Evolutionary conservation across 2,797 vertebrate genomes (phyloP).

Genomic region (Epinephelus awoara): DNA sequence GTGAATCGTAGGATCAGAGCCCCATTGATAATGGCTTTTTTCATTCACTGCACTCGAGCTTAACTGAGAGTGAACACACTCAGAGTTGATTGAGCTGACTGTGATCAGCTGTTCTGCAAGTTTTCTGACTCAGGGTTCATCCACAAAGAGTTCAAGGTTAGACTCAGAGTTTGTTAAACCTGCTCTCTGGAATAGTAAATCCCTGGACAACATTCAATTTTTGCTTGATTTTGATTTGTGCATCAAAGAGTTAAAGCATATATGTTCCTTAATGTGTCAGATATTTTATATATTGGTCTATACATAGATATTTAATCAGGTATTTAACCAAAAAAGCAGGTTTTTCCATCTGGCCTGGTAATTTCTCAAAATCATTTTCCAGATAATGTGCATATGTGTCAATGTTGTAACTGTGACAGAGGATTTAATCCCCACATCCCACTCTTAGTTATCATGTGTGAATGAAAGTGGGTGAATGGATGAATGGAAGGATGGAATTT

Average conservation of each 20-base stretch:
- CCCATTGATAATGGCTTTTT: no score
- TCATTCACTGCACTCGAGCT: no score
- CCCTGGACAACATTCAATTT: no score
- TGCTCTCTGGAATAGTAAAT: no score
- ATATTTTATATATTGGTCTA: background rate
- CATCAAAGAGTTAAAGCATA: background rate
- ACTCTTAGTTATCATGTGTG: background rate
- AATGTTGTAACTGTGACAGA: background rate
- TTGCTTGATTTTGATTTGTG: background rate
- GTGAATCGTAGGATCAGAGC: no score
- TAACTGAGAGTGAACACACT: no score
- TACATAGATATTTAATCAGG: background rate
- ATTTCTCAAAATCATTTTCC: background rate
- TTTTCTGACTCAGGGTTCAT: no score
- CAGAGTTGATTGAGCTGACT: no score
- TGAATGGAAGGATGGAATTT: background rate
- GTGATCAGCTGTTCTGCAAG: no score
- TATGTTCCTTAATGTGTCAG: background rate
- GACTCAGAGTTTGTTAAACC: no score
- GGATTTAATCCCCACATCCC: no score
- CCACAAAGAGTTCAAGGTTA: no score
- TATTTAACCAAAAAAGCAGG: background rate
- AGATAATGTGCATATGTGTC: background rate
- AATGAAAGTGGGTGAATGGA: background rate
- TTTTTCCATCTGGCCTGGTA: background rate